Conservation (phyloP, 2,797 vertebrate genomes). For the Channa striata region DNA sequence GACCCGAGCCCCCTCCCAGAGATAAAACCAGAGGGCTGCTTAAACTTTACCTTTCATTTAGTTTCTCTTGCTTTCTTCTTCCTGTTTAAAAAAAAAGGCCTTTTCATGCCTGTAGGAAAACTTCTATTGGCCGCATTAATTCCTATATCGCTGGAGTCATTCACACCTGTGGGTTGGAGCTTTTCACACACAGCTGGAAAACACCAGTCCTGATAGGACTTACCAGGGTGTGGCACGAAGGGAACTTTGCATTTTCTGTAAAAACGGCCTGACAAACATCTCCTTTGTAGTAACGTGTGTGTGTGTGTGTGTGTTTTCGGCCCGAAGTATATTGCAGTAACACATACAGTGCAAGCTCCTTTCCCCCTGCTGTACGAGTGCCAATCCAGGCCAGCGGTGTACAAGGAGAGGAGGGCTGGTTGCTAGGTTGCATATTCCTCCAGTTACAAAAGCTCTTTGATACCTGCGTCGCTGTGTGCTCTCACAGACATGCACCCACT, state of each 20-base stretch:
- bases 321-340: conserved; percentile 12
- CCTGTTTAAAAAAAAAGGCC: background rate
- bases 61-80: conserved; percentile 1
- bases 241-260: background rate
- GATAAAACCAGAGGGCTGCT: conserved; percentile 37
- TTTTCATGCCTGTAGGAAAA: no score
- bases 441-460: conserved; percentile 59
- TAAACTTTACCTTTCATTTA: background rate
- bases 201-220: background rate
- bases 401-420: conserved; percentile 64
- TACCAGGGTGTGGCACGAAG: background rate
- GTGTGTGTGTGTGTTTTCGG: background rate
- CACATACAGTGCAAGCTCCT: conserved; percentile 10
- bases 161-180: conserved; percentile 7
- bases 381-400: conserved; percentile 49
- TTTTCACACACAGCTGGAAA: background rate
- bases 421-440: conserved; percentile 72
- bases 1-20: conserved; percentile 1
- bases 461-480: conserved; percentile 56
- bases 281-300: conserved; percentile 1
- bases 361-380: conserved; percentile 14
- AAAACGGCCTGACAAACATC: background rate
- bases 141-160: background rate
- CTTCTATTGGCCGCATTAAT: background rate
- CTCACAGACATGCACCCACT: conserved; percentile 60